Base-by-base conservation (phyloP, 2,888 invertebrate species). In the Argynnis bischoffii region DNA sequence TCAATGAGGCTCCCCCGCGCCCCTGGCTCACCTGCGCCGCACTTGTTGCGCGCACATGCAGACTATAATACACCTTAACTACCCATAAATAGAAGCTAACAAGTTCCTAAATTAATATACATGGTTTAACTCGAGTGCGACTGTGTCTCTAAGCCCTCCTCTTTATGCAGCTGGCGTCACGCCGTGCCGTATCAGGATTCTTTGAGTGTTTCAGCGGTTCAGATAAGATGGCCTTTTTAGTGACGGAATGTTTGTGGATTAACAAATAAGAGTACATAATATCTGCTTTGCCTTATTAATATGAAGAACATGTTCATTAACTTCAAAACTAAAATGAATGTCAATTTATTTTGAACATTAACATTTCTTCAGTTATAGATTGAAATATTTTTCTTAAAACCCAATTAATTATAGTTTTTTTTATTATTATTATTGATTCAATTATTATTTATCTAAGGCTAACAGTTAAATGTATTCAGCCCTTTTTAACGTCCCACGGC, bases 41-140 rank as follows among this genome's bases (percentile, higher is more conserved):
- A 90, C 90, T 90, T 90, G 90, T 90, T 91, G 90, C 90, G 90
- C 90, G 87, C 83, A 82, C 55, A 50, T 69, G 55, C 31, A 50
- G 59, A 57, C 55, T 66, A 55, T 66, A 63, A 59, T 65, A 65
- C 56, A 65, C 61, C 57, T 65, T 65, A 61, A 66, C 50, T 21
- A 46, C 55, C 64, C 41, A 56, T 54, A 16, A 60, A 69, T 69
- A 69, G 59, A 63, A 64, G 59, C 59, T 46, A 61, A 21, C 26
- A 65, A 65, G 18, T 65, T 65, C 61, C 46, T 69, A 59, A 64
- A 67, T 64, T 66, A 63, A 67, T 64, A 59, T 55, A 64, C 57
- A 67, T 63, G 59, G 53, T 57, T 64, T 59, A 54, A 59, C 53
- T 53, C 47, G 51, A 67, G 57, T 18, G 53, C 47, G 53, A 48